A percentile compares a stretch with the other conserved stretches of the same genome.
Conservation (phyloP, 2,797 vertebrate genomes). For the Ataeniobius toweri region DNA sequence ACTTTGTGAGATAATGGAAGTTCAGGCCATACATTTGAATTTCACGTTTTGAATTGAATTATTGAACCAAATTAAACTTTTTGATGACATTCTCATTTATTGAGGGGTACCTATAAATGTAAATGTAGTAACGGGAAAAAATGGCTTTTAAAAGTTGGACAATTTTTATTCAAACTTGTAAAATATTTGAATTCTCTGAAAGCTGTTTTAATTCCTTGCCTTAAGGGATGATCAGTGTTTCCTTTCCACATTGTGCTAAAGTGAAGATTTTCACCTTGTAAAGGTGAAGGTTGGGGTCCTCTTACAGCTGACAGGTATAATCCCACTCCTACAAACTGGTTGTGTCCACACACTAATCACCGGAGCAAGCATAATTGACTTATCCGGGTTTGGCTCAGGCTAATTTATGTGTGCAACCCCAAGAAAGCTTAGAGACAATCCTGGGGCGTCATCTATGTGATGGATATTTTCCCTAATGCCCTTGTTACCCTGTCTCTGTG, state of each 20-base stretch:
- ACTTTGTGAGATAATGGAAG: too few relatives aligned
- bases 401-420: conserved; percentile 80
- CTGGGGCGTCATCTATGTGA: conserved; percentile 70
- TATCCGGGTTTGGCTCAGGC: conserved; percentile 67
- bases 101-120: neutral
- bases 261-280: conserved; percentile 57
- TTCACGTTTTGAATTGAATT: too few relatives aligned
- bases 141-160: neutral
- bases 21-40: too few relatives aligned
- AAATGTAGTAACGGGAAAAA: neutral
- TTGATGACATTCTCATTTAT: neutral
- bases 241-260: conserved; percentile 21
- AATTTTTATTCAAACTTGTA: neutral
- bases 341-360: conserved; percentile 81
- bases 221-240: conserved; percentile 30
- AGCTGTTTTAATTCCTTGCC: conserved; percentile 5
- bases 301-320: conserved; percentile 75
- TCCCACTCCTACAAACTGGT: conserved; percentile 72
- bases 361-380: conserved; percentile 71
- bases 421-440: conserved; percentile 81
- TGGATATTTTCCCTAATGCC: conserved; percentile 53
- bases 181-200: neutral
- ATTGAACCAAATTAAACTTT: neutral
- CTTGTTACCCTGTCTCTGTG: conserved; percentile 54
- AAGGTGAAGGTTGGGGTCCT: conserved; percentile 75